Conservation (phyloP, 2,113 vertebrate genomes). For the Halichoeres trimaculatus region DNA sequence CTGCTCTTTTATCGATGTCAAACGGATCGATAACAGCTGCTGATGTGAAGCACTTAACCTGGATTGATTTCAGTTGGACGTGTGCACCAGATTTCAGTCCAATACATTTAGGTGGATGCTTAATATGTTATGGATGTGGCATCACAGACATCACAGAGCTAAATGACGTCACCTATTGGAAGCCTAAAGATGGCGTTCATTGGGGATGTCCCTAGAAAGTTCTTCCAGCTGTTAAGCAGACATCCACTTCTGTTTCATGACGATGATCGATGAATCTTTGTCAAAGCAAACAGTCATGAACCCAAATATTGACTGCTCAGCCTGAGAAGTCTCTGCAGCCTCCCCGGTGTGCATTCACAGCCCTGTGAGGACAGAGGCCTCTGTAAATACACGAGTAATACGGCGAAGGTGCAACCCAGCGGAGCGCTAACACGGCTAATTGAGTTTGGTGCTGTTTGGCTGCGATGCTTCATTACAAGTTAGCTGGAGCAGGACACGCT, state of each 20-base stretch:
- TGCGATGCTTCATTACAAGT: conserved; percentile 46
- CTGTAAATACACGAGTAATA: conserved; percentile 41
- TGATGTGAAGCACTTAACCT: conserved; percentile 24
- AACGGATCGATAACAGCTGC: conserved; percentile 24
- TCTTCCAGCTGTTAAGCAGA: too few species aligned
- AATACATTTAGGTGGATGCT: conserved; percentile 12
- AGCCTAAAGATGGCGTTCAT: too few species aligned
- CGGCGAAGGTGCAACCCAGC: conserved; percentile 15
- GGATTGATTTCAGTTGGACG: conserved; percentile 32
- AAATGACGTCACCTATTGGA: too few species aligned
- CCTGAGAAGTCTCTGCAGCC: background rate
- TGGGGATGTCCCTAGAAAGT: too few species aligned
- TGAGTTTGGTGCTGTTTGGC: conserved; percentile 55
- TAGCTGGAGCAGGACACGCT: conserved; percentile 35
- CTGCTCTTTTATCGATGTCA: conserved; percentile 14
- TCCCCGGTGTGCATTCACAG: background rate
- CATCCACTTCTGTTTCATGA: too few species aligned
- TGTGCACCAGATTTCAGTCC: conserved; percentile 27
- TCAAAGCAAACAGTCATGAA: background rate
- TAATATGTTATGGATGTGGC: conserved; percentile 16
- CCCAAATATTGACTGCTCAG: background rate
- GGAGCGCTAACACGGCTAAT: conserved; percentile 42
- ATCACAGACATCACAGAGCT: too few species aligned
- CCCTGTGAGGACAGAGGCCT: conserved; percentile 14
- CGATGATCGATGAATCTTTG: background rate